These are phyloP conservation scores for Masnerella sp. DNA, from an alignment of 2,888 invertebrate genomes.

Conservation along the genomic window DNA sequence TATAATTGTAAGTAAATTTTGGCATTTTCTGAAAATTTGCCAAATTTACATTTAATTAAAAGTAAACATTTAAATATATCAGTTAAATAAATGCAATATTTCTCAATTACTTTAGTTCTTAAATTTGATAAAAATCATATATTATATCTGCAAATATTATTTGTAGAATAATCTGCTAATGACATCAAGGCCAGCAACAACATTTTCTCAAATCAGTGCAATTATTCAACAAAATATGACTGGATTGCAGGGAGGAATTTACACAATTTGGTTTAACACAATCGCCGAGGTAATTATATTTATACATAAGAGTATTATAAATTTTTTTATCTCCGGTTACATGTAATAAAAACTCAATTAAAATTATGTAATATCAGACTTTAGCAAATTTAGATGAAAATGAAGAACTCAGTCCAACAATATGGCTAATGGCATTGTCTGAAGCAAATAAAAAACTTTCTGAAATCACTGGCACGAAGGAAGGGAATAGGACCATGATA, in stretches of 20 bases:
- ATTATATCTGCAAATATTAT: too few species aligned
- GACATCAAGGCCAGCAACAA: conserved; percentile 53
- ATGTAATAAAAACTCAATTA: background rate
- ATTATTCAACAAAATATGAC: conserved; percentile 84
- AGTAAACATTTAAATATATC: too few species aligned
- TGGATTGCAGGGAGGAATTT: conserved; percentile 87
- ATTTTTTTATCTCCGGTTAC: too few species aligned
- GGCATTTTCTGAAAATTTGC: too few species aligned
- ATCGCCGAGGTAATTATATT: conserved; percentile 78
- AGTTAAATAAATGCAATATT: too few species aligned
- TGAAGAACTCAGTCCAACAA: conserved; percentile 50
- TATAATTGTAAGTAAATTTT: too few species aligned
- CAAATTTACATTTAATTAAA: too few species aligned
- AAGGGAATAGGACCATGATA: conserved; percentile 86
- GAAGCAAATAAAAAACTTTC: conserved; percentile 80
- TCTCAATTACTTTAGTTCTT: too few species aligned
- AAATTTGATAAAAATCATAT: too few species aligned
- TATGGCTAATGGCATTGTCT: conserved; percentile 80
- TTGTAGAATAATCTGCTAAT: conserved; percentile 59
- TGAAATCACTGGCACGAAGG: conserved; percentile 82
- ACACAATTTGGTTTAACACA: conserved; percentile 85
- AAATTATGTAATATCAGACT: conserved; percentile 49
- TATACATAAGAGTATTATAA: too few species aligned
- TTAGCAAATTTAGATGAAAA: conserved; percentile 49
- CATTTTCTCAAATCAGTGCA: conserved; percentile 77